A percentile compares a stretch with the other conserved stretches of the same genome.
phyloP scores from a whole-genome alignment of 2,888 invertebrate species.

The Fissipunctia ypsillon region DNA sequence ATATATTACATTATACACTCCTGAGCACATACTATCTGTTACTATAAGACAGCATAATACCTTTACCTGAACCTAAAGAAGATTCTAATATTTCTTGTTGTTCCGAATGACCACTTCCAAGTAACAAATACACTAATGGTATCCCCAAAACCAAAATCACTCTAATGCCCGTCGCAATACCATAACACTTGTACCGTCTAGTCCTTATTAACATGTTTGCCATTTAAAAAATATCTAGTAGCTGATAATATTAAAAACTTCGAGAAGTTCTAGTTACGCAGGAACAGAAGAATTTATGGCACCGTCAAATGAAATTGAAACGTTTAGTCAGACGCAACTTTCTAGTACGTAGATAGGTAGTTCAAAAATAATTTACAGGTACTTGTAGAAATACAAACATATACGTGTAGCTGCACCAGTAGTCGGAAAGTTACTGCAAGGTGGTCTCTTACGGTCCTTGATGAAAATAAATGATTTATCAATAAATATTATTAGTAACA shows the following conservation, averaged over 20 bases:
- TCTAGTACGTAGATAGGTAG: no score
- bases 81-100: conserved; percentile 33
- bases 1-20: conserved; percentile 4
- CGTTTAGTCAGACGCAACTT: conserved; percentile 81
- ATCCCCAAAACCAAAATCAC: conserved; percentile 81
- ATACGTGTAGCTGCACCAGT: conserved; percentile 71
- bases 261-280: conserved; percentile 12
- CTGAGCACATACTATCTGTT: neutral
- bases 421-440: conserved; percentile 72
- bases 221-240: conserved; percentile 74
- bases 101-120: conserved; percentile 46
- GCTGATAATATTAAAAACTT: conserved; percentile 12
- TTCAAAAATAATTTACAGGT: conserved; percentile 56
- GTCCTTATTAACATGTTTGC: conserved; percentile 87
- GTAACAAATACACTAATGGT: conserved; percentile 77
- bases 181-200: conserved; percentile 77
- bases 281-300: neutral
- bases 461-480: conserved; percentile 79
- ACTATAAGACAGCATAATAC: neutral
- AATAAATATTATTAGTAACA: conserved; percentile 73
- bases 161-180: conserved; percentile 77
- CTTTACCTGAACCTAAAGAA: conserved; percentile 68
- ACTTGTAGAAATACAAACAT: conserved; percentile 66
- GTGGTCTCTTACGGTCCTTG: conserved; percentile 63
- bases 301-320: conserved; percentile 84